Evolutionary conservation across 2,797 vertebrate genomes (phyloP).

Genomic region (Petrocephalus sullivani): DNA sequence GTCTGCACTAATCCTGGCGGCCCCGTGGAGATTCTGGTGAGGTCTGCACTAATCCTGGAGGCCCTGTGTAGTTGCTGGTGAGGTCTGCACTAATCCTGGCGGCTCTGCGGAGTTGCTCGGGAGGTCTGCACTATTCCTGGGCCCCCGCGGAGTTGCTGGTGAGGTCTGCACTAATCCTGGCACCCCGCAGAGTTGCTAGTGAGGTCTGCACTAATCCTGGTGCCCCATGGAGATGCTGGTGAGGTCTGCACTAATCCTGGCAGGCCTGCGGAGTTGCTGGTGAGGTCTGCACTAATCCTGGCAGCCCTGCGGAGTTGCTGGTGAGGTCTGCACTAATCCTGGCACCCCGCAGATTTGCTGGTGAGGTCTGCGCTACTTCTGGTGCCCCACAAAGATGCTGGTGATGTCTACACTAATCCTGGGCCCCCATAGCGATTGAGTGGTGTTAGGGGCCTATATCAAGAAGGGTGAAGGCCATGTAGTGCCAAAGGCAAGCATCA

Average conservation of each 20-base stretch:
- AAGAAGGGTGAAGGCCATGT: background rate
- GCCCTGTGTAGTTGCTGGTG: background rate
- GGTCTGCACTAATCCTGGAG: background rate
- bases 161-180: background rate
- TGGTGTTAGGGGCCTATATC: background rate
- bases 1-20: background rate
- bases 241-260: background rate
- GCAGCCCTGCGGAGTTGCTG: background rate
- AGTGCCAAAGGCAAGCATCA: background rate
- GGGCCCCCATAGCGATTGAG: background rate
- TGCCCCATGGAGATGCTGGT: background rate
- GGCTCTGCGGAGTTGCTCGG: too few relatives aligned
- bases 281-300: background rate
- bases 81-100: background rate
- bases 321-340: background rate
- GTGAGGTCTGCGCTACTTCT: background rate
- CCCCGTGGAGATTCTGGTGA: background rate
- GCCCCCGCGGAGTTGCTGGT: background rate
- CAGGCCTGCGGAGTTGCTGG: too few relatives aligned
- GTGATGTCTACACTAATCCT: background rate
- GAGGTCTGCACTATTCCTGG: background rate
- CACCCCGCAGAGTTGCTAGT: background rate
- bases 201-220: background rate
- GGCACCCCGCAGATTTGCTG: background rate
- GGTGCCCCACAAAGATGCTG: background rate